A percentile compares a stretch with the other conserved stretches of the same genome.
phyloP scores from a whole-genome alignment of 2,113 vertebrate genomes.

The Sinocyclocheilus grahami region DNA sequence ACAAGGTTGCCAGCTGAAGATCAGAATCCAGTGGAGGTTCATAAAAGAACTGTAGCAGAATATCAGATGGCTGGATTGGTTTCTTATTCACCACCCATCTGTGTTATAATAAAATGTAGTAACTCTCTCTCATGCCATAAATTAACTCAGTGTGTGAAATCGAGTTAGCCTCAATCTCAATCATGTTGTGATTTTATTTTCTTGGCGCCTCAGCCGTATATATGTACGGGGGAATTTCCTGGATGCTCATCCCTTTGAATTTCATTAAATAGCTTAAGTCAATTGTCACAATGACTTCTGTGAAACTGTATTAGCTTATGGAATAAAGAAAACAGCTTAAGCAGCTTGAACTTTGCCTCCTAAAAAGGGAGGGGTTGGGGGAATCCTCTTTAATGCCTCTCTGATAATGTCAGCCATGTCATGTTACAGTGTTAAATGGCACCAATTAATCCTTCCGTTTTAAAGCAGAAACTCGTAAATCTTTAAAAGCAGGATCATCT shows the following conservation, averaged over 20 bases:
- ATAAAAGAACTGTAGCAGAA: constrained; percentile 5
- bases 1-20: constrained; percentile 9
- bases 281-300: constrained; percentile 34
- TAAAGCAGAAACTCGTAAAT: constrained; percentile 52
- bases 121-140: constrained; percentile 26
- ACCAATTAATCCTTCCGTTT: constrained; percentile 58
- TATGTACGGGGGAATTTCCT: background rate
- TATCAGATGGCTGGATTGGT: constrained; percentile 25
- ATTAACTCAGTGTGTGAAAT: constrained; percentile 34
- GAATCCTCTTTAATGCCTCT: constrained; percentile 53
- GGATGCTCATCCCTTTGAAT: constrained; percentile 42
- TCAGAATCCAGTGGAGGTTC: background rate
- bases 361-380: constrained; percentile 33
- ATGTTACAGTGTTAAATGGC: constrained; percentile 57
- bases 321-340: constrained; percentile 42
- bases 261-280: constrained; percentile 52
- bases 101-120: constrained; percentile 32
- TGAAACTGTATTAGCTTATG: constrained; percentile 50
- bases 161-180: constrained; percentile 24
- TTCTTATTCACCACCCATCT: constrained; percentile 27
- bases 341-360: constrained; percentile 45
- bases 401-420: constrained; percentile 53
- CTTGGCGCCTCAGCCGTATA: background rate
- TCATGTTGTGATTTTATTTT: constrained; percentile 32
- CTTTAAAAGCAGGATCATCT: constrained; percentile 56